These are phyloP conservation scores for Lepidochrysops patricia DNA, from an alignment of 2,888 invertebrate species.

Conservation along the genomic window DNA sequence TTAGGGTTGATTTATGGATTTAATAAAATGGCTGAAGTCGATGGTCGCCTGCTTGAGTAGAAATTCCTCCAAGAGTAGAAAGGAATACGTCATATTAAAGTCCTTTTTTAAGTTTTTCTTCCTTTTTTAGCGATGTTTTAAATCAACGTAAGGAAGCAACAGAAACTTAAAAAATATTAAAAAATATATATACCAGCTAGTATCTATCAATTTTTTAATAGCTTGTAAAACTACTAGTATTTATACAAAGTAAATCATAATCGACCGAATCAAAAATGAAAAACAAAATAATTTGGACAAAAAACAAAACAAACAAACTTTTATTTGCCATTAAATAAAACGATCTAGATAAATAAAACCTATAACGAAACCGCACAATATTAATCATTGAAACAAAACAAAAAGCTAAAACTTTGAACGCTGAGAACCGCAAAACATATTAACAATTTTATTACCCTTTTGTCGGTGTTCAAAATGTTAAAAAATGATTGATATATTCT, in stretches of 20 bases:
- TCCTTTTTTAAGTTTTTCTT: no score
- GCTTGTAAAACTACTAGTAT: no score
- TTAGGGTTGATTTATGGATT: background rate
- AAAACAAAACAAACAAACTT: background rate
- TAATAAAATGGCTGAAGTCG: background rate
- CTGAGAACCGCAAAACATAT: background rate
- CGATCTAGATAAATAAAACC: background rate
- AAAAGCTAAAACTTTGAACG: background rate
- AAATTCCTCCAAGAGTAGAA: background rate
- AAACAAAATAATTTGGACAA: background rate
- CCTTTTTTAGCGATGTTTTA: no score
- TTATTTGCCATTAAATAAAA: background rate
- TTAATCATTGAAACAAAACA: background rate
- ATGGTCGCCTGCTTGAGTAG: background rate
- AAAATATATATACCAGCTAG: no score
- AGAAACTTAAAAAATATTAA: no score
- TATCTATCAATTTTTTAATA: no score
- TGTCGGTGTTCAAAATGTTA: slow-evolving; percentile 2
- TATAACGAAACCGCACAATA: background rate
- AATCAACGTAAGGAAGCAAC: no score
- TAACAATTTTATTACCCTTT: slow-evolving; percentile 4
- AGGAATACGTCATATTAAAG: background rate
- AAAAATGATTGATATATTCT: background rate
- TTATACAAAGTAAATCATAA: no score
- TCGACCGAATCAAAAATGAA: no score